phyloP scores from a whole-genome alignment of 2,888 invertebrate genomes.

The Amphipoea lucens region DNA sequence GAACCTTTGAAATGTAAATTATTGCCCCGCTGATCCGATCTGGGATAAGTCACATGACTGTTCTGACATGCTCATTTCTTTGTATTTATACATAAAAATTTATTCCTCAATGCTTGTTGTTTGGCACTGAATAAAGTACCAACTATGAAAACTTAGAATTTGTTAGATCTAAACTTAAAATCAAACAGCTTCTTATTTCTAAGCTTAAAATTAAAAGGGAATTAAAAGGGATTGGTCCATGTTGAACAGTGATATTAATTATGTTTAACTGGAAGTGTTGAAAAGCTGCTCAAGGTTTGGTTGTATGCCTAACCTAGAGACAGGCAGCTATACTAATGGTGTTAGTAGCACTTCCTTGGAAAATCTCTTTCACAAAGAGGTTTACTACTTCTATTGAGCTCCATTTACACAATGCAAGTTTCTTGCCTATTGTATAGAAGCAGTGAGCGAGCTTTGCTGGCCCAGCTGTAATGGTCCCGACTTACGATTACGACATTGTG shows the following conservation, averaged over 20 bases:
- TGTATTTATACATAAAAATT: slow-evolving; percentile 4
- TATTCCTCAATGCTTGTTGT: neutral
- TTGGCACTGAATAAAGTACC: slow-evolving; percentile 2
- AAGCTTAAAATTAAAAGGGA: too few relatives aligned
- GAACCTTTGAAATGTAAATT: slow-evolving; percentile 19
- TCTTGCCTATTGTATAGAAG: neutral
- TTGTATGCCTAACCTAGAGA: neutral
- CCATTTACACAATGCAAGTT: neutral
- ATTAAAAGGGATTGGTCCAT: too few relatives aligned
- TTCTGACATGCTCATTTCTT: neutral
- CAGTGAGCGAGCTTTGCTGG: too few relatives aligned
- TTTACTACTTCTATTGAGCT: neutral
- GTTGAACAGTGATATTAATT: neutral
- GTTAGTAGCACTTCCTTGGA: neutral
- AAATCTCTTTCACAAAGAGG: neutral
- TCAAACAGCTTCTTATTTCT: neutral
- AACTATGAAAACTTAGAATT: neutral
- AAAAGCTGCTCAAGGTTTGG: neutral
- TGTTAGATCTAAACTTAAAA: neutral
- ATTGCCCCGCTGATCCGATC: neutral
- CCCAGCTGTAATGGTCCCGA: too few relatives aligned
- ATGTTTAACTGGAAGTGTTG: neutral
- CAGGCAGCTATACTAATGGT: neutral
- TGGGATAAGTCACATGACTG: neutral
- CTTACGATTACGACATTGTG: too few relatives aligned